These are phyloP conservation scores for Habrosyne pyritoides DNA, from an alignment of 2,888 invertebrate genomes.

Conservation along the genomic window DNA sequence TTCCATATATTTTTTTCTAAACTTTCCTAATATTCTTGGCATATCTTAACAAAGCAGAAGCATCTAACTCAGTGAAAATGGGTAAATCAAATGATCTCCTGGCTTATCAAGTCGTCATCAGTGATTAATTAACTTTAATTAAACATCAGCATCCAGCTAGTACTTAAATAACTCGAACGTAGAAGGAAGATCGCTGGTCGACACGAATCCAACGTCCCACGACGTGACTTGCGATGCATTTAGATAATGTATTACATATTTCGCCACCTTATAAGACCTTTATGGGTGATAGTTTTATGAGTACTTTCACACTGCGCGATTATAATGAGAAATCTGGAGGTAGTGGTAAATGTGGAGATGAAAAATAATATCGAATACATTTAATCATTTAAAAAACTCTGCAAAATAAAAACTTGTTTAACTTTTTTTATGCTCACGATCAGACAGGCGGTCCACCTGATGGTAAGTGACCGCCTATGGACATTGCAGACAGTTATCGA, in stretches of 20 bases:
- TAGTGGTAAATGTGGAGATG: conserved; percentile 19
- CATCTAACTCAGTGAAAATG: neutral
- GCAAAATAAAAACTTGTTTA: no score
- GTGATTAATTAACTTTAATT: conserved; percentile 58
- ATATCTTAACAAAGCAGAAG: neutral
- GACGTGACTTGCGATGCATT: conserved; percentile 69
- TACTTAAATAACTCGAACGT: conserved; percentile 38
- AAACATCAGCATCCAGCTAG: conserved; percentile 39
- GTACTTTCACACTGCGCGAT: conserved; percentile 18
- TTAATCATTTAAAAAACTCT: no score
- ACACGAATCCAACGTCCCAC: conserved; percentile 34
- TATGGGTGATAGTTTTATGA: conserved; percentile 24
- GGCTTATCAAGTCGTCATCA: conserved; percentile 41
- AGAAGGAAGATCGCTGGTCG: conserved; percentile 32
- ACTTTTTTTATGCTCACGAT: no score
- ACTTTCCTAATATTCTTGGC: neutral
- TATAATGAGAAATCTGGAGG: conserved; percentile 20
- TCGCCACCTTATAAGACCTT: conserved; percentile 60
- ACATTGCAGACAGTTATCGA: no score
- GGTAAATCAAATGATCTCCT: conserved; percentile 25
- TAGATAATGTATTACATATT: conserved; percentile 69
- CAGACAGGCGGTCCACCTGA: no score
- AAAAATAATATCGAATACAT: conserved; percentile 10
- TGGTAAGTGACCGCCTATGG: no score
- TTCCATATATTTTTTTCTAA: no score